Base-by-base conservation (phyloP, 2,888 invertebrate genomes). In the Muscina levida region DNA sequence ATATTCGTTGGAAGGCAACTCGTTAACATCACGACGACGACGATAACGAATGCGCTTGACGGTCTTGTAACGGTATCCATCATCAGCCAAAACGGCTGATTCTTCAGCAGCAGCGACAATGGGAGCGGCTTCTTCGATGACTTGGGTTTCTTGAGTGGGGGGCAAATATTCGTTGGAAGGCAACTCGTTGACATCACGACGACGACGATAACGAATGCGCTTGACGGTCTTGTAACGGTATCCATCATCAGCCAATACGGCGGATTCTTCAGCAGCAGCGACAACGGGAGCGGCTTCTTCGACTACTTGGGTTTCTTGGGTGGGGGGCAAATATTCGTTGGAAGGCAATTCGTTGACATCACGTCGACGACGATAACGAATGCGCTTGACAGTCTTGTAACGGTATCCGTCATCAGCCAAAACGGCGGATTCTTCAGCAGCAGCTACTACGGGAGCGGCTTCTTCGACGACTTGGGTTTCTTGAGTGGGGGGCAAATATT, bases 31-130 rank as follows among this genome's bases (percentile, higher is more conserved):
- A 66, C 83, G 81, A 59, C 83, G 83, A 13, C 71, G 79, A 62
- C 83, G 82, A n/a, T 72, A 67, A 74, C 82, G 79, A 17, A 70
- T 68, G 19, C 83, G 83, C 53, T 59, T 78, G 8, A 82, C 81
- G 11, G 83, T 81, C 77, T 79, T 83, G 72, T 82, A 82, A 62
- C 73, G 81, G 56, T 83, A 83, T 10, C 83, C 83, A 82, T 83
- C 83, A 79, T 82, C 82, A 26, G 82, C 82, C 19, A 83, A 76
- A 1, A 67, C 77, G 62, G 82, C 67, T 11, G 77, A 59, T 11
- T 77, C 77, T 39, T 81, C 71, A 19, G 72, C 77, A 13, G 65
- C 22, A 13, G 56, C 56, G 11, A 53, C 39, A 31, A 31, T 31
- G 39, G 72, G 51, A 51, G 65, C 48, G 13, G 72, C 72, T 75